These are phyloP conservation scores for Thymelicus acteon DNA, from an alignment of 2,888 invertebrate species.

Conservation along the genomic window DNA sequence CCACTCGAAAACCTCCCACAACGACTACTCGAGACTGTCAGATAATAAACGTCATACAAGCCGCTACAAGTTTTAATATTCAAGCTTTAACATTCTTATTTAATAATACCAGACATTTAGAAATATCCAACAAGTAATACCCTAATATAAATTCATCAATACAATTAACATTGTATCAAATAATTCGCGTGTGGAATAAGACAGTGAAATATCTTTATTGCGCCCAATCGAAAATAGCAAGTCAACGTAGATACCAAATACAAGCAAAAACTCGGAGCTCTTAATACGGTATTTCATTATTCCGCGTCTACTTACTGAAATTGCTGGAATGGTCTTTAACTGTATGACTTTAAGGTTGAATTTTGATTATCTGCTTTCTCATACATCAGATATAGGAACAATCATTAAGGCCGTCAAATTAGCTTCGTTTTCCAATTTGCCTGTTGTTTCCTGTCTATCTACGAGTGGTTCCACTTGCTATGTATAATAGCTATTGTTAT, in stretches of 20 bases:
- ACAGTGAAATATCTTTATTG: neutral
- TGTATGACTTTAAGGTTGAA: neutral
- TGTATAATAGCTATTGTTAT: neutral
- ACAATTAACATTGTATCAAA: too few species aligned
- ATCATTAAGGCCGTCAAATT: constrained; percentile 31
- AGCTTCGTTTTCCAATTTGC: constrained; percentile 37
- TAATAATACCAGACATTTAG: too few species aligned
- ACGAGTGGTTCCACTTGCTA: constrained; percentile 19
- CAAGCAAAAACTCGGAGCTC: constrained; percentile 17
- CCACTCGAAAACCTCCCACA: too few species aligned
- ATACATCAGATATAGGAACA: constrained; percentile 5
- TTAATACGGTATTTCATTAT: constrained; percentile 28
- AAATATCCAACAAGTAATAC: too few species aligned
- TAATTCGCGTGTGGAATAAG: too few species aligned
- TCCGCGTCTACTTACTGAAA: neutral
- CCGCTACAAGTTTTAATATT: too few species aligned
- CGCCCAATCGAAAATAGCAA: constrained; percentile 11
- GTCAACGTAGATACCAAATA: constrained; percentile 16
- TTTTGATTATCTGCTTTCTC: neutral
- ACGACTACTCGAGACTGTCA: too few species aligned
- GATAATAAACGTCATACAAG: too few species aligned
- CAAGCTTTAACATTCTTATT: too few species aligned
- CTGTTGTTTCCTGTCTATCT: constrained; percentile 22
- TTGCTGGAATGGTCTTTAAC: neutral
- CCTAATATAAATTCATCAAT: too few species aligned